Evolutionary conservation across 2,888 invertebrate species (phyloP), one percentile per base, ranked within the genome.

Genomic region (Callosobruchus maculatus): DNA sequence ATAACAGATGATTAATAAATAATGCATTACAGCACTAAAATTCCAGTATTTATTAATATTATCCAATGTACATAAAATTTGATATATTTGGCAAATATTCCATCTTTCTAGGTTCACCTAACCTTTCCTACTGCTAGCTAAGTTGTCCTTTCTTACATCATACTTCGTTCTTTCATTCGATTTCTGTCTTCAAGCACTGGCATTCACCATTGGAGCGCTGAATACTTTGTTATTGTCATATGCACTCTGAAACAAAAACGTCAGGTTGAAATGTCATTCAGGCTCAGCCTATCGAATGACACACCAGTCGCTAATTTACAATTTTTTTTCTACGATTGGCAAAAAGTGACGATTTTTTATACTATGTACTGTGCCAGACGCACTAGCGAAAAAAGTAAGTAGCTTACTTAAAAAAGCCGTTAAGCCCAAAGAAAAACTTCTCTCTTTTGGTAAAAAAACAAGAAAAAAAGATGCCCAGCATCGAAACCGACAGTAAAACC

Each of bases 141-240:
- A 66, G n/a, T 21, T 73, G 31, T 9, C 18, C 67, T 74, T 30
- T 7, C 66, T 21, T 13, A 7, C 18, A 49, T 7, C 18, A 49
- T 7, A 13, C 3, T 49, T 49, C 49, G 49, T 70, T 49, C 67
- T 73, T 68, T 71, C 21, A 18, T 49, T 49, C 18, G 49, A 13
- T 49, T 49, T 18, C 13, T 21, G 26, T 21, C 67, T 72, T 72
- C 78, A 83, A 68, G 82, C 82, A 66, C 81, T 82, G 4, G 82
- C 82, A 71, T 81, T 78, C 66, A 83, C 81, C 76, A 83, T 79
- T 22, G 79, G 79, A 2, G 78, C 75, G 70, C 75, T 80, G 71
- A 76, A 79, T 26, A 76, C 71, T 67, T 74, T 76, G 68, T 67
- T 77, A 73, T 74, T 80, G 30, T 80, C 80, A 71, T 79, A 80